Evolutionary conservation across 2,113 vertebrate genomes (phyloP).

Genomic region (Pungitius pungitius): DNA sequence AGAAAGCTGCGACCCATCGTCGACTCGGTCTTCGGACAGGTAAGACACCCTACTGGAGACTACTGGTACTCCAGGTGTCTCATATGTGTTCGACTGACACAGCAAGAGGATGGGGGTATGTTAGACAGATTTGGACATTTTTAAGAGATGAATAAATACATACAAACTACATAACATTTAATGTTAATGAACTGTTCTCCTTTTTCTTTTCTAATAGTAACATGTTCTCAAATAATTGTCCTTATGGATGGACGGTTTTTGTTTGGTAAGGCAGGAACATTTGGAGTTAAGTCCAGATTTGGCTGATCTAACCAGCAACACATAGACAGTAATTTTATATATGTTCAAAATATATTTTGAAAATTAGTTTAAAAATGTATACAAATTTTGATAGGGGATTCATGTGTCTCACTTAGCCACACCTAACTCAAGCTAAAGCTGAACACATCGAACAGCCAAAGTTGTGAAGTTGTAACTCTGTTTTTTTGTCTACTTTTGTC

Average conservation of each 20-base stretch:
- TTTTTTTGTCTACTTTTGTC: too few relatives aligned
- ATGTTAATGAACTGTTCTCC: background rate
- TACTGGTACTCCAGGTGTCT: background rate
- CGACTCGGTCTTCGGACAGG: slow-evolving; percentile 83
- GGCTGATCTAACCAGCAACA: too few relatives aligned
- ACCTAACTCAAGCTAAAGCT: background rate
- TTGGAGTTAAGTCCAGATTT: too few relatives aligned
- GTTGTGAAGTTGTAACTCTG: background rate
- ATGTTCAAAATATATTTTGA: too few relatives aligned
- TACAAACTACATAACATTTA: background rate
- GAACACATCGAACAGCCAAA: background rate
- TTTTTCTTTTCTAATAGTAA: background rate
- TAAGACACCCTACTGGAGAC: slow-evolving; percentile 47
- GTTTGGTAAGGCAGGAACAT: too few relatives aligned
- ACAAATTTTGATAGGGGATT: background rate
- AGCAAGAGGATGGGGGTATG: background rate
- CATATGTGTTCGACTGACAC: background rate
- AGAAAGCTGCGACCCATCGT: slow-evolving; percentile 79
- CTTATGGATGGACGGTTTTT: too few relatives aligned
- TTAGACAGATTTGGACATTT: background rate
- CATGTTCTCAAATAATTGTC: too few relatives aligned
- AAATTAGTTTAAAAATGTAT: background rate
- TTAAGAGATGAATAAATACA: background rate
- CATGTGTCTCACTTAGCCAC: background rate
- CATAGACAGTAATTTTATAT: too few relatives aligned